phyloP scores from a whole-genome alignment of 2,888 invertebrate species.

The Mythimna ferrago region DNA sequence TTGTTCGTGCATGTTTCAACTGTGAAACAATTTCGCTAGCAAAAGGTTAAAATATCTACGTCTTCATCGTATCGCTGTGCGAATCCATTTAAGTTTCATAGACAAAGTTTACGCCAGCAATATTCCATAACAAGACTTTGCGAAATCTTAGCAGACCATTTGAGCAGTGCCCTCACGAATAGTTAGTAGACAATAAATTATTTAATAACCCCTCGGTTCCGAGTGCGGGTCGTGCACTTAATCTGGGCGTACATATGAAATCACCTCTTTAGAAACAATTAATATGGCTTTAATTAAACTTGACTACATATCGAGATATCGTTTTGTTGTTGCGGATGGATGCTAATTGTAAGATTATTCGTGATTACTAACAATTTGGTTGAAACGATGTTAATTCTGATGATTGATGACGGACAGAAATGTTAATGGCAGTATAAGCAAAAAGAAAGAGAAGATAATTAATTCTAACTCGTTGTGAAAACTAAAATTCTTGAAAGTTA shows the following conservation, averaged over 20 bases:
- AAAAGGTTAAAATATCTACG: conserved; percentile 67
- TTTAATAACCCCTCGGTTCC: conserved; percentile 86
- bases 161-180: conserved; percentile 82
- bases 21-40: conserved; percentile 45
- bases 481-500: not conserved
- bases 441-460: not conserved
- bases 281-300: conserved; percentile 75
- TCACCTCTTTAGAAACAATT: conserved; percentile 88
- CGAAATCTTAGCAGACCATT: conserved; percentile 84
- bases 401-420: not conserved
- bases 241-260: conserved; percentile 86
- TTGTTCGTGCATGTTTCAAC: conserved; percentile 49
- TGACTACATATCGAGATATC: conserved; percentile 48
- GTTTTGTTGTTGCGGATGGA: conserved; percentile 42
- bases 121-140: conserved; percentile 82
- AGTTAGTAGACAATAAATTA: conserved; percentile 89
- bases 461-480: not conserved
- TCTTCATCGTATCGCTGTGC: conserved; percentile 72
- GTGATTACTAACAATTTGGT: conserved; percentile 1
- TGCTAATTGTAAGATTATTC: conserved; percentile 37
- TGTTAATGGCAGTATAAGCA: not conserved
- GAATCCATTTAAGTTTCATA: conserved; percentile 81
- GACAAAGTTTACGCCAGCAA: conserved; percentile 81
- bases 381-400: not conserved
- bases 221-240: conserved; percentile 83